Percentiles rank a stretch among this genome's conserved stretches.
Conservation (phyloP, 1,140 invertebrate genomes). For the Aethina tumida region DNA sequence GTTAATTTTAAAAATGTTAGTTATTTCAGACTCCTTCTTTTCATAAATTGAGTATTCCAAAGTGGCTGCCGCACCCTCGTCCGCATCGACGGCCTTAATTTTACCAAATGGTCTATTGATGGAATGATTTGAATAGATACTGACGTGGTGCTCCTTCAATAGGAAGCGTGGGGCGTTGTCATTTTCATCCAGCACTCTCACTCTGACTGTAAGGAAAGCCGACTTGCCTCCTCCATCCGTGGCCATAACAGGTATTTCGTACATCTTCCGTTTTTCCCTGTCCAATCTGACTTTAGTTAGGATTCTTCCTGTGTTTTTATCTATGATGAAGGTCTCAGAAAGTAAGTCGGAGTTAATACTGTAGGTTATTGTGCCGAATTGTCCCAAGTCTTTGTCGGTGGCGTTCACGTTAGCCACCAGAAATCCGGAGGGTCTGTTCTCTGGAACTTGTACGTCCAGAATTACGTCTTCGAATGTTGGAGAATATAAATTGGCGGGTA, state of each 20-base stretch:
- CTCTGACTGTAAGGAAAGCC: slow-evolving; percentile 66
- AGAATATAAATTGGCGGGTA: slow-evolving; percentile 68
- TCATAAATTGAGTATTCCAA: slow-evolving; percentile 61
- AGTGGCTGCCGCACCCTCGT: slow-evolving; percentile 48
- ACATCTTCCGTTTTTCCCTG: slow-evolving; percentile 62
- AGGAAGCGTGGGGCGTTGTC: slow-evolving; percentile 79
- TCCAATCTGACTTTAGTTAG: slow-evolving; percentile 52
- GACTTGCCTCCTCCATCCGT: slow-evolving; percentile 74
- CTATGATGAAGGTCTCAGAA: slow-evolving; percentile 67
- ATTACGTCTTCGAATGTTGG: slow-evolving; percentile 67
- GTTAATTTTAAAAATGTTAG: slow-evolving; percentile 51
- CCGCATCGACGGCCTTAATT: slow-evolving; percentile 54
- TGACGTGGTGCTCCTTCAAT: slow-evolving; percentile 68
- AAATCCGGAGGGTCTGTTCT: slow-evolving; percentile 71
- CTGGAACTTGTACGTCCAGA: slow-evolving; percentile 55
- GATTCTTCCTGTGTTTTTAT: slow-evolving; percentile 69
- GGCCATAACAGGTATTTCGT: slow-evolving; percentile 75
- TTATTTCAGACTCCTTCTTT: slow-evolving; percentile 44
- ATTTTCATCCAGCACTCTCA: slow-evolving; percentile 75
- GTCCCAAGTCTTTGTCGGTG: slow-evolving; percentile 68
- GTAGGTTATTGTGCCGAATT: slow-evolving; percentile 71
- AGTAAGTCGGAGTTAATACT: slow-evolving; percentile 70
- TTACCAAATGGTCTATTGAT: slow-evolving; percentile 14
- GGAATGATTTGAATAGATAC: slow-evolving; percentile 42
- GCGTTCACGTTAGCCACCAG: slow-evolving; percentile 66